Base-by-base conservation (phyloP, 2,888 invertebrate species). In the Sthenelais limicola region DNA sequence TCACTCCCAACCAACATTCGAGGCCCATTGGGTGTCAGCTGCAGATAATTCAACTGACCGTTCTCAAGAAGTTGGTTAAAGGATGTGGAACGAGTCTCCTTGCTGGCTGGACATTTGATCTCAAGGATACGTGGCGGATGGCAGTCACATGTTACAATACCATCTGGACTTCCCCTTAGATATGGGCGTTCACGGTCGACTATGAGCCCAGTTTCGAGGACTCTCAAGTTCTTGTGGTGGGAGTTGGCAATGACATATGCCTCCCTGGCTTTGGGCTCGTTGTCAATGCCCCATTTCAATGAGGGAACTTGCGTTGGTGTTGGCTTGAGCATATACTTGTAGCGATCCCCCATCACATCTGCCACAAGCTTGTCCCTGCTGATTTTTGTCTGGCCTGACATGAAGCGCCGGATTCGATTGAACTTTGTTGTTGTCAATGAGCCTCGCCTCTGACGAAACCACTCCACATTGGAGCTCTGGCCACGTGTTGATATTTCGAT, bases 101-200 rank as follows among this genome's bases (percentile, higher is more conserved):
- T n/a, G n/a, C n/a, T n/a, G n/a, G n/a, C n/a, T n/a, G 73, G 73
- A 48, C 71, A 70, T 48, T 73, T 73, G 3, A 75, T 67, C 51
- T 73, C 75, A 7, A 73, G 28, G 4, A 75, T 1, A 15, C 24
- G 32, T n/a, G 32, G 52, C 1, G 70, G 70, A 56, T 73, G 73
- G 32, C 75, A 75, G 5, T 30, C 18, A 32, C 75, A 75, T 9
- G 12, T n/a, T 4, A 70, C 33, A 7, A 70, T 56, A 0, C 69
- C 72, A 68, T 75, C 75, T 33, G 75, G 75, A 28, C 70, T 62
- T 18, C 66, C 58, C 26, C 75, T 21, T 12, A 75, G 38, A 28
- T 66, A 75, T 15, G 70, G 56, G 1, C 26, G 18, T 3, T 38
- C 24, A 7, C 28, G 4, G 18, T 66, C n/a, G 9, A 66, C 66